These are phyloP conservation scores for Trididemnum clinides DNA, from an alignment of 23 tunicate genomes.

Conservation along the genomic window DNA sequence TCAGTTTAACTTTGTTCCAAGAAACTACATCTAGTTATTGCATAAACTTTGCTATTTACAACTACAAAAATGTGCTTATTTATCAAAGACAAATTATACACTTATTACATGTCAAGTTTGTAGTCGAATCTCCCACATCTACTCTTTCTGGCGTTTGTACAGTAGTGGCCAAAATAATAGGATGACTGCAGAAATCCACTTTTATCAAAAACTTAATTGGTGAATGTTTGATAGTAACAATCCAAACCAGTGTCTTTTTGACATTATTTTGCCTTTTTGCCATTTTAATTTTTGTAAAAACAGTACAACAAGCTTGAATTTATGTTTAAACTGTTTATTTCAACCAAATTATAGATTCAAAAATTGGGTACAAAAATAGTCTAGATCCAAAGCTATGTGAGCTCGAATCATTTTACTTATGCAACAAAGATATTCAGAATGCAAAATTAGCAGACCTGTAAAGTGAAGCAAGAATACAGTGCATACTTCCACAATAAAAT, in stretches of 20 bases:
- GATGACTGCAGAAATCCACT: not conserved
- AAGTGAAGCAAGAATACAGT: not conserved
- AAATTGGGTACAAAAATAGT: too few relatives aligned
- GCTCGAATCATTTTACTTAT: not conserved
- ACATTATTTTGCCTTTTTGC: not conserved
- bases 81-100: too few relatives aligned
- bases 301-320: too few relatives aligned
- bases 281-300: too few relatives aligned
- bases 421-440: not conserved
- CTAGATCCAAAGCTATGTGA: not conserved
- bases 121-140: too few relatives aligned
- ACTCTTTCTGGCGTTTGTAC: not conserved
- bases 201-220: not conserved
- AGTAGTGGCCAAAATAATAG: not conserved
- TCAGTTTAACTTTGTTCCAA: too few relatives aligned
- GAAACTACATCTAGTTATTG: too few relatives aligned
- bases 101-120: too few relatives aligned
- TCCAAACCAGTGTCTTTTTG: not conserved
- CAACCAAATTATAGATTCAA: too few relatives aligned
- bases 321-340: too few relatives aligned
- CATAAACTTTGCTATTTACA: too few relatives aligned
- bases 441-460: not conserved
- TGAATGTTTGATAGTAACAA: not conserved
- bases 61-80: too few relatives aligned
- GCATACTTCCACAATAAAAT: not conserved